These are phyloP conservation scores for Ostrea edulis DNA, from an alignment of 1,140 invertebrate genomes.

Conservation along the genomic window DNA sequence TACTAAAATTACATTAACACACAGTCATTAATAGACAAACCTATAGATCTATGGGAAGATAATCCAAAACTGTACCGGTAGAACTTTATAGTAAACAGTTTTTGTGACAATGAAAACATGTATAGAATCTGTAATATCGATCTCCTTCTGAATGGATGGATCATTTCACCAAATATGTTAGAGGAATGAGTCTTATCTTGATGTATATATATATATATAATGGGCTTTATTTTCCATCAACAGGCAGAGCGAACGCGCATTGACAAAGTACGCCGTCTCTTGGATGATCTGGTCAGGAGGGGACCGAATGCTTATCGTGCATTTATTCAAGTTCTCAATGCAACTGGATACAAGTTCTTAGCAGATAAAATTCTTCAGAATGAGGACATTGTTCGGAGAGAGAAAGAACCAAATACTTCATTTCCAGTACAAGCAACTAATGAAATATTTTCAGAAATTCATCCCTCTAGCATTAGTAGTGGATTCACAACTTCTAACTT, in stretches of 20 bases:
- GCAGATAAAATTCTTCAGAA: constrained; percentile 40
- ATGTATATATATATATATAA: background rate
- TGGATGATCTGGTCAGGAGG: constrained; percentile 49
- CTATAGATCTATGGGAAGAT: no score
- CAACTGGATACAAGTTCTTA: constrained; percentile 40
- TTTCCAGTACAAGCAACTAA: background rate
- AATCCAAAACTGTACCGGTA: no score
- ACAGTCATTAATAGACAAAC: no score
- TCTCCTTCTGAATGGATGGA: no score
- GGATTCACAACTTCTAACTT: background rate
- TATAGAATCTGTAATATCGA: no score
- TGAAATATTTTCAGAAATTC: background rate
- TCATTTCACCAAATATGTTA: no score
- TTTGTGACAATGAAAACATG: no score
- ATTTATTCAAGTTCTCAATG: constrained; percentile 46
- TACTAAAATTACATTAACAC: no score
- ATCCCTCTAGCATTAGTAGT: background rate
- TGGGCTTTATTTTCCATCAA: background rate
- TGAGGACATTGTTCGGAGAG: background rate
- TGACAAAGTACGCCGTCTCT: constrained; percentile 47
- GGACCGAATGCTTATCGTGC: constrained; percentile 46
- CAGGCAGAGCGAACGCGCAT: constrained; percentile 40
- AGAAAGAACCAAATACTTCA: background rate
- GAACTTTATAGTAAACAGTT: no score
- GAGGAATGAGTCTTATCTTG: no score